A percentile compares a stretch with the other conserved stretches of the same genome.
phyloP scores from a whole-genome alignment of 1,140 invertebrate genomes.

The Rhagoletis zephyria region DNA sequence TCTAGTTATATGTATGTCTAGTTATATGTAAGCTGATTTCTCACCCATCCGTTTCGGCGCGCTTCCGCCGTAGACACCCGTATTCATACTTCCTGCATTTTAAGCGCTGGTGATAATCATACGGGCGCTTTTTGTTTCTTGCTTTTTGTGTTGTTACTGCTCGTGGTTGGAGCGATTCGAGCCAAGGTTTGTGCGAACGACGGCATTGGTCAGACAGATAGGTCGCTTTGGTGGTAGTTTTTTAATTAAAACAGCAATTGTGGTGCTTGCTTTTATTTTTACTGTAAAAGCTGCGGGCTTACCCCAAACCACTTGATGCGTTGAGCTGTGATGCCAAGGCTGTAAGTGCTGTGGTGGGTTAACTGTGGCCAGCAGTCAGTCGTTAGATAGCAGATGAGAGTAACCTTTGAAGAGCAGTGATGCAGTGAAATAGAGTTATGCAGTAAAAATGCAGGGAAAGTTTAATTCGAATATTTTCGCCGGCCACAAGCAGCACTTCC shows the following conservation, averaged over 20 bases:
- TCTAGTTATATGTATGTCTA: no score
- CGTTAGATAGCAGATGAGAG: not conserved
- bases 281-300: no score
- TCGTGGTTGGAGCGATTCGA: not conserved
- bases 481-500: not conserved
- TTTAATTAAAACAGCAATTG: slow-evolving; percentile 15
- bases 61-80: not conserved
- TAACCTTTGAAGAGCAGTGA: not conserved
- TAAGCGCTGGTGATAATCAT: not conserved
- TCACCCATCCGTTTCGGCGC: slow-evolving; percentile 17
- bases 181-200: not conserved
- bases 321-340: no score
- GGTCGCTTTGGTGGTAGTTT: not conserved
- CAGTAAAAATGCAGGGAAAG: not conserved
- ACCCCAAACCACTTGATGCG: no score
- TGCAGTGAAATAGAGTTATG: no score
- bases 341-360: no score
- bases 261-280: not conserved
- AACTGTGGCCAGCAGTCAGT: not conserved
- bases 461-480: not conserved
- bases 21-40: no score
- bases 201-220: not conserved
- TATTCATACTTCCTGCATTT: slow-evolving; percentile 9
- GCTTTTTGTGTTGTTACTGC: not conserved
- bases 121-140: not conserved